These are phyloP conservation scores for Zophobas morio DNA, from an alignment of 1,140 invertebrate genomes.

Conservation along the genomic window DNA sequence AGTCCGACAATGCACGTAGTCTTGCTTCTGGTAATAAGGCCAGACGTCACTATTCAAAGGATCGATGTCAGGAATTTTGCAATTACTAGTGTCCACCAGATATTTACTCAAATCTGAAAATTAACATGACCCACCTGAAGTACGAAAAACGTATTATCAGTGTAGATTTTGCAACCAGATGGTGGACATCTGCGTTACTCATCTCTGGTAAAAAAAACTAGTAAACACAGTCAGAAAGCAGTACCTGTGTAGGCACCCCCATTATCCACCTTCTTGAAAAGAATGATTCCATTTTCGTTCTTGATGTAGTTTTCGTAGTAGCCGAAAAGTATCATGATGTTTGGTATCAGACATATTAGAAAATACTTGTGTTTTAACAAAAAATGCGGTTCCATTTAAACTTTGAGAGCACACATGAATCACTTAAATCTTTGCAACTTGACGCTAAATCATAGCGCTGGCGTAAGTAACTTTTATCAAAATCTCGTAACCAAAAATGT, in stretches of 20 bases:
- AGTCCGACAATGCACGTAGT: conserved; percentile 27
- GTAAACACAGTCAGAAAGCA: background rate
- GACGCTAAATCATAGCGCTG: background rate
- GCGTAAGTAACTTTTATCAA: background rate
- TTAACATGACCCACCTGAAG: background rate
- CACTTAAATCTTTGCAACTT: too few species aligned
- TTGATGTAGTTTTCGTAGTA: conserved; percentile 31
- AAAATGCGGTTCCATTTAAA: conserved; percentile 27
- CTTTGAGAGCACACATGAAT: background rate
- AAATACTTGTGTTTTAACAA: conserved; percentile 30
- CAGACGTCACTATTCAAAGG: conserved; percentile 58
- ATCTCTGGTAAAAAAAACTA: too few species aligned
- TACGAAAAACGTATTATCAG: too few species aligned
- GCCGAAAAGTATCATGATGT: conserved; percentile 37
- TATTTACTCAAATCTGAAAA: conserved; percentile 48
- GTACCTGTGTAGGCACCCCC: conserved; percentile 4
- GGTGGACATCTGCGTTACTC: too few species aligned
- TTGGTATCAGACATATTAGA: conserved; percentile 26
- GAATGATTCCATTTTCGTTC: conserved; percentile 16
- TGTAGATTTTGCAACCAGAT: too few species aligned
- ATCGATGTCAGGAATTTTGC: conserved; percentile 59
- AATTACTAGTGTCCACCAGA: conserved; percentile 57
- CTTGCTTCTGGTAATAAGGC: conserved; percentile 52
- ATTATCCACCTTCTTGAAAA: conserved; percentile 19
- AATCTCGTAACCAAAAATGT: background rate